Percentiles rank a stretch among this genome's conserved stretches.
These are phyloP conservation scores for Uria lomvia DNA, from an alignment of 2,113 vertebrate species.

Conservation along the genomic window DNA sequence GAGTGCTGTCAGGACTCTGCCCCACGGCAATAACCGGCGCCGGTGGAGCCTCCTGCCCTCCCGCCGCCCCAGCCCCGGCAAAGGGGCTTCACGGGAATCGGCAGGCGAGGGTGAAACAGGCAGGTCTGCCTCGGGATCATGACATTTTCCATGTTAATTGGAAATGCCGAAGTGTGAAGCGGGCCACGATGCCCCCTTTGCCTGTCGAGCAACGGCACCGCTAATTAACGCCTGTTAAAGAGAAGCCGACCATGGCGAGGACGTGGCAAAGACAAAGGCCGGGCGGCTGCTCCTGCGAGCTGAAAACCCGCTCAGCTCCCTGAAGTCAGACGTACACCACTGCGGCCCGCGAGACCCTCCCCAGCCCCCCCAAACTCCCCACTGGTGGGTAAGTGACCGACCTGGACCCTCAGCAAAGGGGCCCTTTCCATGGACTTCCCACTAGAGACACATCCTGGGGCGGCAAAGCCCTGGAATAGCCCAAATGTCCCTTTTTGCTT, in stretches of 20 bases:
- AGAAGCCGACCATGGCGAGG: not conserved
- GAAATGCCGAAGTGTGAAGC: not conserved
- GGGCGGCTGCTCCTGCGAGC: not conserved
- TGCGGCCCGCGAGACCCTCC: fast-evolving
- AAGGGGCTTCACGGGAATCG: not conserved
- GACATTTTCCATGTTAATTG: not conserved
- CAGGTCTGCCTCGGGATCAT: fast-evolving
- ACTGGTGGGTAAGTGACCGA: too few relatives aligned
- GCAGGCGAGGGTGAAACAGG: not conserved
- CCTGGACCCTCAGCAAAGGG: not conserved
- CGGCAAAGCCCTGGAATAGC: not conserved
- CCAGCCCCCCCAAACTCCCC: not conserved
- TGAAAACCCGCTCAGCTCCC: not conserved
- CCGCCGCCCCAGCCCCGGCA: fast-evolving
- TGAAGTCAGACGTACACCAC: not conserved
- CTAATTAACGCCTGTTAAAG: not conserved
- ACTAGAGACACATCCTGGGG: fast-evolving
- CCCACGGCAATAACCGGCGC: not conserved
- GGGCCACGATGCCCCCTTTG: not conserved
- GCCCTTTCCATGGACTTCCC: not conserved
- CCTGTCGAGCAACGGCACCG: not conserved
- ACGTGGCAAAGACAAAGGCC: not conserved
- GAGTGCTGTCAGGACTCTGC: not conserved
- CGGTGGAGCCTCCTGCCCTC: not conserved
- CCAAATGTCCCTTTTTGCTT: not conserved